Base-by-base conservation (phyloP, 53 echinoderm and acorn worm species). In the Crossaster papposus region DNA sequence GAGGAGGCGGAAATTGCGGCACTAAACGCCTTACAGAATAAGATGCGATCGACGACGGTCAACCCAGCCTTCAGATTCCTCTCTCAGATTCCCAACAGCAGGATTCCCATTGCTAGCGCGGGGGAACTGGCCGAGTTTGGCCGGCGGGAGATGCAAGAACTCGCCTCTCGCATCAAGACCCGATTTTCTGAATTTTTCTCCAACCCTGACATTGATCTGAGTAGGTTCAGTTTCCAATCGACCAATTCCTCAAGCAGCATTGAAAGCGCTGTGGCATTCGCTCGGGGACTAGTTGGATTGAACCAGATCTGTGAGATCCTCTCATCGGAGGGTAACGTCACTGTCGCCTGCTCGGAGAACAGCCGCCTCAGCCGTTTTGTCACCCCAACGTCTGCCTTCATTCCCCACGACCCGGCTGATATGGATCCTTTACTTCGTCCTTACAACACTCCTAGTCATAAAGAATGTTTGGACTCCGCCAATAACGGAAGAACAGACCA, bases 261-360 rank as follows among this genome's bases (percentile, higher is more conserved):
- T 30, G 94, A 91, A 5, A 94, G 94, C 72, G 94, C 94, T 14
- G 82, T 70, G 18, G 92, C 92, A 2, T 96, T 91, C 38, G 91
- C 91, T 44, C 28, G 78, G 10, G 96, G 94, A 5, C 85, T 96
- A 26, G 79, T 62, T 24, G 87, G 87, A 7, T 11, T 58, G 15
- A 87, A 87, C 63, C 87, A 87, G 77, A 76, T 87, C 54, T 87
- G 87, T n/a, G 77, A 87, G 64, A 87, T 77, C 20, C n/a, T 63
- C 1, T 28, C 64, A 1, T 2, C 36, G 4, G 77, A 35, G 20
- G 63, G 20, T 18, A 87, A 87, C 76, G 76, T 87, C 55, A 87
- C 87, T 18, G 87, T 87, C 0, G 26, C 24, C 87, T 87, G 87
- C 74, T 9, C 58, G 63, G 87, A 87, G 77, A 87, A 87, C 77